These are phyloP conservation scores for Sclerurus mexicanus DNA, from an alignment of 2,113 vertebrate genomes.

Conservation along the genomic window DNA sequence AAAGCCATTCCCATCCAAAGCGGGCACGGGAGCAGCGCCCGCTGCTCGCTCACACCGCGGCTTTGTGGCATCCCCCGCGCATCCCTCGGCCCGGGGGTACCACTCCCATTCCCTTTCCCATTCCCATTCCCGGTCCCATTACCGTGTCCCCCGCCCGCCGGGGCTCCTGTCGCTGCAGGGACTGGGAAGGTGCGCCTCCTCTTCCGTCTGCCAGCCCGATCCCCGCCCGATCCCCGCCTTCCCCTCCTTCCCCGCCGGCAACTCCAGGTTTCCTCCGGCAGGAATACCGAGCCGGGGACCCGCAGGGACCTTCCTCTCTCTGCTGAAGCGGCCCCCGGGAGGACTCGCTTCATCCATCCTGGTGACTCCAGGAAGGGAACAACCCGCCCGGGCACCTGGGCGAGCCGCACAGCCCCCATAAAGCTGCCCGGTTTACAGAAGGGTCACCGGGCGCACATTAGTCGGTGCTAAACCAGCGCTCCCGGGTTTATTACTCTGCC, in stretches of 20 bases:
- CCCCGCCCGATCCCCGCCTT: not conserved
- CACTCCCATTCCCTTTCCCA: not conserved
- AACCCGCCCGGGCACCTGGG: accelerated
- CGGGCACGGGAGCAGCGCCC: not conserved
- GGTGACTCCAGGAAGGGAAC: accelerated
- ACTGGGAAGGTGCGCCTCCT: not conserved
- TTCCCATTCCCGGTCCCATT: not conserved
- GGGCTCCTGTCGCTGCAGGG: not conserved
- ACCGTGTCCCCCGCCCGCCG: not conserved
- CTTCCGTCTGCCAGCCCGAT: not conserved
- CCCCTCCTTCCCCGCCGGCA: too few relatives aligned
- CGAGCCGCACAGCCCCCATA: accelerated
- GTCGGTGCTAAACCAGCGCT: accelerated
- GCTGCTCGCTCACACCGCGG: not conserved
- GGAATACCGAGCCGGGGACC: too few relatives aligned
- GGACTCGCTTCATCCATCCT: accelerated
- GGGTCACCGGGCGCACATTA: not conserved
- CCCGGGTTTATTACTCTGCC: accelerated
- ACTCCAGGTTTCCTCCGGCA: too few relatives aligned
- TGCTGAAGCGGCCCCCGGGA: accelerated
- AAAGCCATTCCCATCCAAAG: accelerated
- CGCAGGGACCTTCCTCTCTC: not conserved
- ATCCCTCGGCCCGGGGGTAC: accelerated
- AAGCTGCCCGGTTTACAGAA: accelerated
- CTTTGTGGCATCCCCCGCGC: not conserved